Conservation (phyloP, 2,888 invertebrate species). For the Agapostemon virescens region DNA sequence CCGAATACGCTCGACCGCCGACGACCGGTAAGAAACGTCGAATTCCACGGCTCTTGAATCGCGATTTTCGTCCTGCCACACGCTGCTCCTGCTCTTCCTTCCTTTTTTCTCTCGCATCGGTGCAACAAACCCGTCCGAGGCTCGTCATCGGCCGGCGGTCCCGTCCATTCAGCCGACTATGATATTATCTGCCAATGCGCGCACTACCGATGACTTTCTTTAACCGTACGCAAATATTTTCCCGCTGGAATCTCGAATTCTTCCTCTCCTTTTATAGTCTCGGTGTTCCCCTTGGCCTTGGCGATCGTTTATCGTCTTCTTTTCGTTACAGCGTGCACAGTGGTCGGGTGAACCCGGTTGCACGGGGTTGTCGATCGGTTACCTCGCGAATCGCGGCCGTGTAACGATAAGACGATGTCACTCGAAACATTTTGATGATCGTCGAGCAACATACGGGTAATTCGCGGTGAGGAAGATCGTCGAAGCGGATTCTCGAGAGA, state of each 20-base stretch:
- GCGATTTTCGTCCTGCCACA: slow-evolving; percentile 67
- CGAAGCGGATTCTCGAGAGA: no score
- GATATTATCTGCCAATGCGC: slow-evolving; percentile 37
- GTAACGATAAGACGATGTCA: background rate
- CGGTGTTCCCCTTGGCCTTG: background rate
- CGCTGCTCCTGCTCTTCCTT: slow-evolving; percentile 53
- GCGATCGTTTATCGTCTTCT: background rate
- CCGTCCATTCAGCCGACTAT: slow-evolving; percentile 47
- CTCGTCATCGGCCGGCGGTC: slow-evolving; percentile 45
- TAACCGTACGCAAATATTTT: slow-evolving; percentile 25
- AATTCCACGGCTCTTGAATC: slow-evolving; percentile 67
- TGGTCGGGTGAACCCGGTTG: no score
- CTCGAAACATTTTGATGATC: background rate
- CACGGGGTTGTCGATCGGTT: background rate
- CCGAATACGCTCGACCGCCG: slow-evolving; percentile 56
- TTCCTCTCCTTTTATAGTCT: slow-evolving; percentile 25
- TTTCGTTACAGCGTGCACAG: background rate
- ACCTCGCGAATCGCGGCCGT: background rate
- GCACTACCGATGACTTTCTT: slow-evolving; percentile 47
- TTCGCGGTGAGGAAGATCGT: no score
- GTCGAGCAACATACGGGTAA: background rate
- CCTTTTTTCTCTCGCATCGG: slow-evolving; percentile 56
- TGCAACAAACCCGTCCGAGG: slow-evolving; percentile 52
- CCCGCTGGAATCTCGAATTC: slow-evolving; percentile 33
- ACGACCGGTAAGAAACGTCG: slow-evolving; percentile 65